phyloP scores from a whole-genome alignment of 2,888 invertebrate genomes.

The Himalopsyche tibetana region DNA sequence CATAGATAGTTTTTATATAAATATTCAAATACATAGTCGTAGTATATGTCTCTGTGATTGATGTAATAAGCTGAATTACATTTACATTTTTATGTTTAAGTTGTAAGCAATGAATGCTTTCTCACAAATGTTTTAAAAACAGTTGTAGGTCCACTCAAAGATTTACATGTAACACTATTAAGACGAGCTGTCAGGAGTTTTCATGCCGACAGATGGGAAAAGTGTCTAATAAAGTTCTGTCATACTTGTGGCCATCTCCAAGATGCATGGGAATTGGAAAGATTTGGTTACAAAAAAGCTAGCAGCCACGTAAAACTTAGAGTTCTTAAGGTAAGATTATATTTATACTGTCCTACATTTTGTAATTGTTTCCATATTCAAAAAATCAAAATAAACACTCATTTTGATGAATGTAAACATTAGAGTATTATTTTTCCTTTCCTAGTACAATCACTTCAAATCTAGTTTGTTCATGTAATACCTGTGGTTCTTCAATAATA shows the following conservation, averaged over 20 bases:
- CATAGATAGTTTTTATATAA: slow-evolving; percentile 27
- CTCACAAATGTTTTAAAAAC: neutral
- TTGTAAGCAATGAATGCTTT: neutral
- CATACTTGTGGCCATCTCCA: slow-evolving; percentile 89
- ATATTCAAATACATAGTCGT: slow-evolving; percentile 27
- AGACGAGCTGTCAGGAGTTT: slow-evolving; percentile 90
- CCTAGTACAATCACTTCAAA: too few relatives aligned
- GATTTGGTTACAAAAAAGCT: slow-evolving; percentile 96
- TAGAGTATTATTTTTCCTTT: too few relatives aligned
- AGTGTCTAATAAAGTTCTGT: slow-evolving; percentile 91
- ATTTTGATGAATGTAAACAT: too few relatives aligned
- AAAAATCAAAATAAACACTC: neutral
- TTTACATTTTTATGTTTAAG: neutral
- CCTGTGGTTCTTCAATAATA: too few relatives aligned
- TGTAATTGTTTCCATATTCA: neutral
- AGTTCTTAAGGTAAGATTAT: slow-evolving; percentile 86
- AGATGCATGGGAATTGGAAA: slow-evolving; percentile 97
- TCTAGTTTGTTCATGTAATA: too few relatives aligned
- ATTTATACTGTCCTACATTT: neutral
- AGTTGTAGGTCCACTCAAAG: slow-evolving; percentile 72
- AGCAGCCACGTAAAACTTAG: slow-evolving; percentile 92
- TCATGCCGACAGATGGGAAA: slow-evolving; percentile 93
- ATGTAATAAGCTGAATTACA: neutral
- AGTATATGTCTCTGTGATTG: neutral
- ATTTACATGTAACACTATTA: slow-evolving; percentile 92